Percentiles rank a stretch among this genome's conserved stretches.
phyloP scores from a whole-genome alignment of 2,113 vertebrate genomes.

The Diphyllodes magnificus region DNA sequence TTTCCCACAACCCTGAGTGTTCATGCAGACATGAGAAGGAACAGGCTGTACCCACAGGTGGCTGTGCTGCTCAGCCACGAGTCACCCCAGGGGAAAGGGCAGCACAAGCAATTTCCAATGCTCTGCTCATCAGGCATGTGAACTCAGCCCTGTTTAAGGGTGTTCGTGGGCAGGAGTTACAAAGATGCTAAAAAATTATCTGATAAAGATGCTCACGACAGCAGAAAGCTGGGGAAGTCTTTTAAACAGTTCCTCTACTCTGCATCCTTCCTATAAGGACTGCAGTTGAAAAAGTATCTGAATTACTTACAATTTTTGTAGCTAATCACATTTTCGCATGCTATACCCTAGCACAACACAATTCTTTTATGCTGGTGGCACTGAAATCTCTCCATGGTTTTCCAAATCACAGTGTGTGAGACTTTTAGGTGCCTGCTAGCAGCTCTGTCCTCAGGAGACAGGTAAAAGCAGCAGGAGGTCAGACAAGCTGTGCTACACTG shows the following conservation, averaged over 20 bases:
- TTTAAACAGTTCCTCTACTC: background rate
- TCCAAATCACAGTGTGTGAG: background rate
- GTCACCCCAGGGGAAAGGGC: background rate
- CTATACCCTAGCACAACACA: background rate
- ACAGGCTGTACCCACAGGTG: background rate
- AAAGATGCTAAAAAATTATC: background rate
- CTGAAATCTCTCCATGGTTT: background rate
- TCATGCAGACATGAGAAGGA: rapidly evolving
- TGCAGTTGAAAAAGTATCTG: background rate
- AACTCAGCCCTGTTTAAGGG: background rate
- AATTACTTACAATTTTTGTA: background rate
- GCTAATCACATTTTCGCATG: background rate
- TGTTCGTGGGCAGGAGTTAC: background rate
- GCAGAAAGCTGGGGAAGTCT: background rate
- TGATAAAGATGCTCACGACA: background rate
- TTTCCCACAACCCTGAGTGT: background rate
- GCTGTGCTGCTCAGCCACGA: background rate
- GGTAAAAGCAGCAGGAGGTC: background rate
- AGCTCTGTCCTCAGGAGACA: background rate
- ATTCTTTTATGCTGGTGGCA: background rate
- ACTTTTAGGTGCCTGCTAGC: background rate
- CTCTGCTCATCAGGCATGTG: background rate
- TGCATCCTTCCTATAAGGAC: background rate
- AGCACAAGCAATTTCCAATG: rapidly evolving
- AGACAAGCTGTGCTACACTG: background rate